Evolutionary conservation across 1,140 invertebrate species (phyloP), one percentile per base, ranked within the genome.

Genomic region (Drosophila mauritiana): DNA sequence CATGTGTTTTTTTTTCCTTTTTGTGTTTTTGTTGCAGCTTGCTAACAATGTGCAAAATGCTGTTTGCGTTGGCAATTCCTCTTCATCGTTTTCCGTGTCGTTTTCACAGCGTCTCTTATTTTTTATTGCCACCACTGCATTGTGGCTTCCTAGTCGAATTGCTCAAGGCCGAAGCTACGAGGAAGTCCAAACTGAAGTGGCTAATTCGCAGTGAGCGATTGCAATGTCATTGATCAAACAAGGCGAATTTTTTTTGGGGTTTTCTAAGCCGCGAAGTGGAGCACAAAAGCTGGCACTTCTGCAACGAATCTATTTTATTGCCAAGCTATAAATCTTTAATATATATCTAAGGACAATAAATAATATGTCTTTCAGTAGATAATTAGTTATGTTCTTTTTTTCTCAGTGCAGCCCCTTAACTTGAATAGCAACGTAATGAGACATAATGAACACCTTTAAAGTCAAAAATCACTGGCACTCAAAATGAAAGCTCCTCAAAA

Each of bases 41-140:
- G 78, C 63, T 83, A 89, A 89, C 85, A 89, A 89, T 80, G 84
- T 89, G 84, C 80, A 89, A 89, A 89, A 89, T 89, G 84, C 77
- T 89, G 69, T 82, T 82, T 79, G 73, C 84, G 63, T 81, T 81
- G 69, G 78, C 82, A 85, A 85, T 86, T 81, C 76, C 73, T 86
- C 76, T 59, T 73, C 73, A 39, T 55, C 42, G 39, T 57, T 48
- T 79, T 62, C 31, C 48, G 37, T 37, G 40, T 76, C 63, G 73
- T 68, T 75, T 65, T 73, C 52, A 55, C 68, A 58, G 61, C 53
- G 42, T 39, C 25, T 67, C 46, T 57, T 59, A 13, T 4, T 39
- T 39, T 39, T 39, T 39, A 39, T 39, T 54, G 65, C 65, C 36
- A n/a, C 17, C 22, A 17, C 27, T 53, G 67, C 67, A 72, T 59